Conservation (phyloP, 30 jellyfish, hydroid and myxozoan species). For the Hydractinia echinata region DNA sequence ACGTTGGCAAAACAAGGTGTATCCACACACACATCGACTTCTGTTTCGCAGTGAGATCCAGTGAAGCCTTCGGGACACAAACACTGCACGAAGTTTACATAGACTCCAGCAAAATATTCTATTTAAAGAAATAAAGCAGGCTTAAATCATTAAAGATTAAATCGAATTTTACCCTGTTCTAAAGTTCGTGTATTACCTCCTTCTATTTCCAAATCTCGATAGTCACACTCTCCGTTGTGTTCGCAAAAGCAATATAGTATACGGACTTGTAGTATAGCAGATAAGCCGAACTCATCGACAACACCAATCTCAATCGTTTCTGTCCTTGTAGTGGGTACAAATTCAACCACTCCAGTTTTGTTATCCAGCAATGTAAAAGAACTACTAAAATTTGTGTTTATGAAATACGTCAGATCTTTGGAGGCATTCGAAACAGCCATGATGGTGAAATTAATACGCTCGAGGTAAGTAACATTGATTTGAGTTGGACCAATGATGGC, state of each 20-base stretch:
- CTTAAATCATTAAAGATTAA: no score
- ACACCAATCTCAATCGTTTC: conserved; percentile 23
- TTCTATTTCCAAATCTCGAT: not conserved
- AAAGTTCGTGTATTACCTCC: not conserved
- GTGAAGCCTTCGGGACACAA: conserved; percentile 21
- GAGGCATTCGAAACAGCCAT: conserved; percentile 25
- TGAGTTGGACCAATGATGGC: conserved; percentile 13
- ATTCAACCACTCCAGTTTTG: conserved; percentile 28
- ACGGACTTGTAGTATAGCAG: conserved; percentile 24
- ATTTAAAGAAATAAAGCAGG: not conserved
- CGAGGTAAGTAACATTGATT: conserved; percentile 17
- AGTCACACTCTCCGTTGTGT: conserved; percentile 34
- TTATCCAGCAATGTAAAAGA: not conserved
- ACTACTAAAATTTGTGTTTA: conserved; percentile 26
- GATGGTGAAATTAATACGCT: not conserved
- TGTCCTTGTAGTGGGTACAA: conserved; percentile 8
- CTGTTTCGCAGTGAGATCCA: conserved; percentile 38
- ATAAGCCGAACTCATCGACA: conserved; percentile 18
- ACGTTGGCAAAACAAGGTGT: conserved; percentile 47
- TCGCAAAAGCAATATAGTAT: conserved; percentile 38
- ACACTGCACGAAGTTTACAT: conserved; percentile 32
- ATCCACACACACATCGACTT: conserved; percentile 23
- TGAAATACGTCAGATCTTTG: conserved; percentile 26
- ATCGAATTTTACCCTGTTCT: no score
- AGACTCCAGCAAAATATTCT: conserved; percentile 2